Conservation (phyloP, 2,888 invertebrate species). For the Heliconius charithonia region DNA sequence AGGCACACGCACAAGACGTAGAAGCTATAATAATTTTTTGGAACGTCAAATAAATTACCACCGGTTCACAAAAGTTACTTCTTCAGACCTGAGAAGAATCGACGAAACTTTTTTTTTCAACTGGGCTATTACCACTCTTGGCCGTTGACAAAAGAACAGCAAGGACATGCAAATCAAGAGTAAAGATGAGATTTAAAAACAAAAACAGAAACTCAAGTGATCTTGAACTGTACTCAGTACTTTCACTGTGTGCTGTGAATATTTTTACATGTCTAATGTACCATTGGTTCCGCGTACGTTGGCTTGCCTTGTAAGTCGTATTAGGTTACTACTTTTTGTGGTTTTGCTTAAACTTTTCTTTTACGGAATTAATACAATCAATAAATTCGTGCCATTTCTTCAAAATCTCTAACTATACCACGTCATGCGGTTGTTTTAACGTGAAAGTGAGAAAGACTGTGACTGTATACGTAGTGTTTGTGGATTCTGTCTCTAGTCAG, state of each 20-base stretch:
- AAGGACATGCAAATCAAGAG: neutral
- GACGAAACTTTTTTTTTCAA: neutral
- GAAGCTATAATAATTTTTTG: too few relatives aligned
- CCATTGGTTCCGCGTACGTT: constrained; percentile 36
- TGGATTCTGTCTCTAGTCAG: too few relatives aligned
- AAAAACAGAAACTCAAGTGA: constrained; percentile 29
- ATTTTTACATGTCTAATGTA: constrained; percentile 43
- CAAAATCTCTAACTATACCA: too few relatives aligned
- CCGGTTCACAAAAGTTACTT: too few relatives aligned
- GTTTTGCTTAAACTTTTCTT: neutral
- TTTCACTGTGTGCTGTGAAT: constrained; percentile 44
- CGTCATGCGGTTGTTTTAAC: too few relatives aligned
- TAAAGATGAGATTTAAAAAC: constrained; percentile 1
- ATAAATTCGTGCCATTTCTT: too few relatives aligned
- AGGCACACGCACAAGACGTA: too few relatives aligned
- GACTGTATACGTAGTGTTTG: too few relatives aligned
- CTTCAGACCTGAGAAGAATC: too few relatives aligned
- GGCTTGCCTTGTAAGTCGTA: constrained; percentile 23
- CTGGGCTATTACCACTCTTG: neutral
- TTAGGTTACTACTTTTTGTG: neutral
- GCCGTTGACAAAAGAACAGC: neutral
- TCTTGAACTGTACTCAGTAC: constrained; percentile 39
- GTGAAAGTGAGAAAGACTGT: too few relatives aligned
- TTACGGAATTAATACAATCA: too few relatives aligned
- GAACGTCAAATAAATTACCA: too few relatives aligned